phyloP scores from a whole-genome alignment of 2,888 invertebrate genomes.

The Lagria hirta region DNA sequence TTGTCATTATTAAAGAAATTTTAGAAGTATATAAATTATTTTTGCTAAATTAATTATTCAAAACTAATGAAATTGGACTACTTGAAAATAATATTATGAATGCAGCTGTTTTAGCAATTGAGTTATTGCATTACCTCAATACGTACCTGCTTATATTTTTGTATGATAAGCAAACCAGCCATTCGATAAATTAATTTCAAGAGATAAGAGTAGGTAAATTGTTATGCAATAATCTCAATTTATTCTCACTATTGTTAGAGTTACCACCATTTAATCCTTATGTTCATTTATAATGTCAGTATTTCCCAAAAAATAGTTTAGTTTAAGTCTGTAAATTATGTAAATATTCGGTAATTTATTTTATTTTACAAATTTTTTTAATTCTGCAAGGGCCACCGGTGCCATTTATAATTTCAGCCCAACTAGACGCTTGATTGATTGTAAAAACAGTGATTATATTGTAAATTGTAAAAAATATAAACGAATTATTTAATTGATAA shows the following conservation, averaged over 20 bases:
- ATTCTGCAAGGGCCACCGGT: conserved; percentile 5
- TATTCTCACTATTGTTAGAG: conserved; percentile 9
- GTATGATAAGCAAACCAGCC: conserved; percentile 7
- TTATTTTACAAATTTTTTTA: conserved; percentile 14
- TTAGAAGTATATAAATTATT: too few relatives aligned
- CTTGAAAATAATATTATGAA: too few relatives aligned
- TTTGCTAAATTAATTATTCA: too few relatives aligned
- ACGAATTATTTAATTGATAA: conserved; percentile 30
- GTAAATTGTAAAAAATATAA: conserved; percentile 35
- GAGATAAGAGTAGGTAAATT: background rate
- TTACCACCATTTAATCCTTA: conserved; percentile 17
- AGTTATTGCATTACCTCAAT: conserved; percentile 16
- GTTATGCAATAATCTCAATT: conserved; percentile 12
- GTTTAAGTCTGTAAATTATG: conserved; percentile 14
- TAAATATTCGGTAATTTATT: conserved; percentile 14
- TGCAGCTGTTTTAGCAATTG: too few relatives aligned
- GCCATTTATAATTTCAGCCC: conserved; percentile 6
- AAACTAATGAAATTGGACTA: too few relatives aligned
- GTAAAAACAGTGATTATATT: conserved; percentile 20
- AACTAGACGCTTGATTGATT: conserved; percentile 12
- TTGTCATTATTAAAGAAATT: too few relatives aligned
- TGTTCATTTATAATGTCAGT: conserved; percentile 16
- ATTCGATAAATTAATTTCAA: background rate
- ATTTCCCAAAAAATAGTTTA: conserved; percentile 11
- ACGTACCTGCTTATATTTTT: conserved; percentile 18